Evolutionary conservation across 2,888 invertebrate species (phyloP).

Genomic region (Seladonia tumulorum): DNA sequence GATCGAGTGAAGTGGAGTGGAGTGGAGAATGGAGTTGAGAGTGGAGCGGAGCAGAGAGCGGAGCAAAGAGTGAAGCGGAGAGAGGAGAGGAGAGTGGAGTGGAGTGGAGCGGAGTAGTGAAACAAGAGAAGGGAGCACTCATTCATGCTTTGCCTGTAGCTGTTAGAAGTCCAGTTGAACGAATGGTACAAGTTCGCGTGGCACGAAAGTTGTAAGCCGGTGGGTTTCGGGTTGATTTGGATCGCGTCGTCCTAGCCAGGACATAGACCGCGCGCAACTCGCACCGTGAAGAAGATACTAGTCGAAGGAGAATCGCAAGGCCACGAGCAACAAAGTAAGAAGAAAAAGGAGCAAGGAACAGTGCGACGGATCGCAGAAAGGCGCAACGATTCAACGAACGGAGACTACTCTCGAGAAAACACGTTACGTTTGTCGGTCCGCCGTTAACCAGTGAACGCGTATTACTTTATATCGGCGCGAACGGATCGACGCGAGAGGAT

Average conservation of each 20-base stretch:
- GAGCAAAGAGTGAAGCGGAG: slow-evolving; percentile 67
- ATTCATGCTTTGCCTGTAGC: slow-evolving; percentile 83
- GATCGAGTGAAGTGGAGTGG: slow-evolving; percentile 73
- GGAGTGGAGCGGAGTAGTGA: slow-evolving; percentile 57
- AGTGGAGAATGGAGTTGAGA: slow-evolving; percentile 67
- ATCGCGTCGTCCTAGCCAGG: slow-evolving; percentile 14
- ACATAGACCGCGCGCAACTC: neutral
- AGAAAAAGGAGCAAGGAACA: neutral
- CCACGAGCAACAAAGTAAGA: slow-evolving; percentile 4
- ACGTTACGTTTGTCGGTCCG: neutral
- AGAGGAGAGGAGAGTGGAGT: slow-evolving; percentile 37
- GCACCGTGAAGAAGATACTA: neutral
- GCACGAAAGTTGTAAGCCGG: slow-evolving; percentile 62
- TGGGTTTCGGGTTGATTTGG: slow-evolving; percentile 20
- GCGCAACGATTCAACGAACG: slow-evolving; percentile 7
- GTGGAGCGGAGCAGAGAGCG: slow-evolving; percentile 58
- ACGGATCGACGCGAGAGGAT: neutral
- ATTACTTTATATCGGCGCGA: neutral
- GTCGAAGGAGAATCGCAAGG: slow-evolving; percentile 13
- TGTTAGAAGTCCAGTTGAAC: slow-evolving; percentile 82
- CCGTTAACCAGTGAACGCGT: neutral
- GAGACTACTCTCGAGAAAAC: neutral
- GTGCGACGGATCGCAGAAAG: neutral
- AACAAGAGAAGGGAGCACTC: slow-evolving; percentile 79
- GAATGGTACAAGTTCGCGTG: slow-evolving; percentile 81